A percentile compares a stretch with the other conserved stretches of the same genome.
Evolutionary conservation across 1,140 invertebrate species (phyloP).

Genomic region (Nylanderia fulva): DNA sequence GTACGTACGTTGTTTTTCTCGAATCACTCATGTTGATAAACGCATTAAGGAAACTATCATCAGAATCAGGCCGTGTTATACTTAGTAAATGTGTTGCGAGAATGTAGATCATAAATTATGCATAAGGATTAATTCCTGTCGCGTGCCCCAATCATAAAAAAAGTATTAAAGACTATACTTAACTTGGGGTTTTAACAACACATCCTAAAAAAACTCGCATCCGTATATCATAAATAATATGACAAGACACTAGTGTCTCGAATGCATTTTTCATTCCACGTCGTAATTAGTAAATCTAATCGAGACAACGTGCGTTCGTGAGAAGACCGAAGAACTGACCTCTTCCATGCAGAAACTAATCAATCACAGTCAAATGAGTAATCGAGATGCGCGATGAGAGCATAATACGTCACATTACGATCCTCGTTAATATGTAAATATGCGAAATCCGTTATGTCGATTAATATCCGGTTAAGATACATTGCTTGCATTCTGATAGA

Average conservation of each 20-base stretch:
- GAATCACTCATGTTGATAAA: background rate
- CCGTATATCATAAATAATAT: constrained; percentile 33
- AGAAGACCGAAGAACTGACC: constrained; percentile 5
- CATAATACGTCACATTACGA: constrained; percentile 14
- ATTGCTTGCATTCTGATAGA: background rate
- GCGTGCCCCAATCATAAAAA: background rate
- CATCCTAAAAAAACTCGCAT: background rate
- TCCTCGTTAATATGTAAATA: constrained; percentile 48
- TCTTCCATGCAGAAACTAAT: constrained; percentile 12
- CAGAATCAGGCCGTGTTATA: background rate
- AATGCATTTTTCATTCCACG: background rate
- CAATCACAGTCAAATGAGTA: constrained; percentile 28
- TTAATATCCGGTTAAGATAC: background rate
- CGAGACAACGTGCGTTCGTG: background rate
- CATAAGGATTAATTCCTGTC: background rate
- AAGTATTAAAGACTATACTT: background rate
- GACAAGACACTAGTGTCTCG: background rate
- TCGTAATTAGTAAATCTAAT: constrained; percentile 41
- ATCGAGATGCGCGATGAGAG: background rate
- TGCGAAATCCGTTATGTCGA: background rate
- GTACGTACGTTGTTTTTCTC: background rate
- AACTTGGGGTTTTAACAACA: background rate
- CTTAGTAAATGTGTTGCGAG: background rate
- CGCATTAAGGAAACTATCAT: background rate
- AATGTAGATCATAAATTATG: constrained; percentile 23